Evolutionary conservation across 2,113 vertebrate species (phyloP).

Genomic region (Tupaia chinensis): DNA sequence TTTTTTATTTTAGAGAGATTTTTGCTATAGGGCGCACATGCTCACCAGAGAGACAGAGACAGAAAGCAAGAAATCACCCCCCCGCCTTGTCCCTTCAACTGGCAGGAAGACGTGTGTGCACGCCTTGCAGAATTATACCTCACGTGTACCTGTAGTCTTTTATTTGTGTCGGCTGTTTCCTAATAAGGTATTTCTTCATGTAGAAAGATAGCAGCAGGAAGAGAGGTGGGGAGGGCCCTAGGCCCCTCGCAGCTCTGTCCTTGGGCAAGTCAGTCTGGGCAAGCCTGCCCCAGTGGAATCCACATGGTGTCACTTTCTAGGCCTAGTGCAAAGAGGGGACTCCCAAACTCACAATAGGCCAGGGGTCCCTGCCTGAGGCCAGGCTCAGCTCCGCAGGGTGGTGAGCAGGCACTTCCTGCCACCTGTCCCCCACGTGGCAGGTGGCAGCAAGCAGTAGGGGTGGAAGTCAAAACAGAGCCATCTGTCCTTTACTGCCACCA

Average conservation of each 20-base stretch:
- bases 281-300: background rate
- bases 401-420: background rate
- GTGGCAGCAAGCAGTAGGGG: background rate
- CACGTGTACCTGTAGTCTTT: too few species aligned
- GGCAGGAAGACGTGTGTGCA: accelerated
- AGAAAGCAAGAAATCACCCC: too few species aligned
- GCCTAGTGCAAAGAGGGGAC: too few species aligned
- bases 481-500: background rate
- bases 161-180: background rate
- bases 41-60: too few species aligned
- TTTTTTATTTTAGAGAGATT: too few species aligned
- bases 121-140: background rate
- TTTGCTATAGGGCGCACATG: too few species aligned
- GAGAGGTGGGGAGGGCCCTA: accelerated
- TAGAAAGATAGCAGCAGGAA: background rate
- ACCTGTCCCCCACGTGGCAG: background rate
- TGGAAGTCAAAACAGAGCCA: too few species aligned
- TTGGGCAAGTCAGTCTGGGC: too few species aligned
- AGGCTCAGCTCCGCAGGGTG: background rate
- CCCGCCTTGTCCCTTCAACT: background rate
- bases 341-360: background rate
- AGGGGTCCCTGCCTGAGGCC: background rate
- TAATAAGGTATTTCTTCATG: background rate
- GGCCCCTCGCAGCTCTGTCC: background rate
- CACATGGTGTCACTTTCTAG: background rate